Conservation (phyloP, 2,888 invertebrate species). For the Selenia dentaria region DNA sequence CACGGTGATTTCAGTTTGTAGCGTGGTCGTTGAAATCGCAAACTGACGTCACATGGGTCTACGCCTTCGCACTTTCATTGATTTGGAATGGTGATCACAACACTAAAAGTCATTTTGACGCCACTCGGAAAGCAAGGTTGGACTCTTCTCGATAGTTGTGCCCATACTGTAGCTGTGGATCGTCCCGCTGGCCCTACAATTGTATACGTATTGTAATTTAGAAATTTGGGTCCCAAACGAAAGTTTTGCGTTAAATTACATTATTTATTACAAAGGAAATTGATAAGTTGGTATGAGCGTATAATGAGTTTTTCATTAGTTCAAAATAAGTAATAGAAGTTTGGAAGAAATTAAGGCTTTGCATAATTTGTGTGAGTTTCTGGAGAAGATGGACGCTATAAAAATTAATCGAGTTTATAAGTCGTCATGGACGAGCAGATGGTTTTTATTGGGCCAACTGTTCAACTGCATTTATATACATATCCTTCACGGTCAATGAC, state of each 20-base stretch:
- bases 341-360: constrained; percentile 27
- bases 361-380: constrained; percentile 14
- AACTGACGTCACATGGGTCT: too few species aligned
- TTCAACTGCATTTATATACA: not conserved
- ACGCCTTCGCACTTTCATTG: too few species aligned
- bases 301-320: constrained; percentile 44
- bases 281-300: constrained; percentile 19
- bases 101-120: too few species aligned
- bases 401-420: constrained; percentile 34
- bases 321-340: constrained; percentile 36
- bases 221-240: constrained; percentile 42
- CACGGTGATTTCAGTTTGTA: too few species aligned
- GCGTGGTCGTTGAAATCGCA: too few species aligned
- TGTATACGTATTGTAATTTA: constrained; percentile 40
- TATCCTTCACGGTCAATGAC: too few species aligned
- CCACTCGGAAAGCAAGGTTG: too few species aligned
- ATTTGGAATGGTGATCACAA: too few species aligned
- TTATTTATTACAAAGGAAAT: constrained; percentile 52
- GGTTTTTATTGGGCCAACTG: not conserved
- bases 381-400: constrained; percentile 15
- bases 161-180: constrained; percentile 5
- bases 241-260: constrained; percentile 57
- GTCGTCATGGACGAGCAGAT: constrained; percentile 8
- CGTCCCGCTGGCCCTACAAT: constrained; percentile 5
- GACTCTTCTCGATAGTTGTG: too few species aligned